Conservation (phyloP, 2,888 invertebrate species). For the Cremastinae sp. region DNA sequence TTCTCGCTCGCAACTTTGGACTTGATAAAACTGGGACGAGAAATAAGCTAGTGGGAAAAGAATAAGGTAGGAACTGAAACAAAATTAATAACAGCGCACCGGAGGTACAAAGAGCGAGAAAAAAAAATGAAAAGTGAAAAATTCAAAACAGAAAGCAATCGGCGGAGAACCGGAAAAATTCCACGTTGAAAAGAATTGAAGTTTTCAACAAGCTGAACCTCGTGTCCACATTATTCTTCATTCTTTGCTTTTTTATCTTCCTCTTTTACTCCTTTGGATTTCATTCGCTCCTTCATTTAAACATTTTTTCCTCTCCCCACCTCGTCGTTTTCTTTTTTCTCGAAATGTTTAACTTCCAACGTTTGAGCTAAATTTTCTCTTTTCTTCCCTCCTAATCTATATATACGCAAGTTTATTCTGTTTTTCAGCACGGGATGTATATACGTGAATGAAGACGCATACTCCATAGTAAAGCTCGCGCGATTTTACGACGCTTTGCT, state of each 20-base stretch:
- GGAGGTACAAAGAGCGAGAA: slow-evolving; percentile 24
- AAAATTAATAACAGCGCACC: no score
- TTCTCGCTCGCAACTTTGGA: no score
- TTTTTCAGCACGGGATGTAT: no score
- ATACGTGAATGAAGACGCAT: no score
- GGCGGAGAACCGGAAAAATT: slow-evolving; percentile 42
- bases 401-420: no score
- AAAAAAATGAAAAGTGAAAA: slow-evolving; percentile 8
- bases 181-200: slow-evolving; percentile 43
- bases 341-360: no score
- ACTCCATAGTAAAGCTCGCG: background rate
- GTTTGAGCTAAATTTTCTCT: no score
- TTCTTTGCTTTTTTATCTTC: background rate
- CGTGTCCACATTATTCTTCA: slow-evolving; percentile 13
- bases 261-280: slow-evolving; percentile 7
- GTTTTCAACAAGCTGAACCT: slow-evolving; percentile 46
- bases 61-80: no score
- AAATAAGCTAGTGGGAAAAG: no score
- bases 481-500: slow-evolving; percentile 44
- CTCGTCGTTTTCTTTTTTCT: background rate
- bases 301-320: background rate
- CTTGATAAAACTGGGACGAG: no score
- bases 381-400: no score
- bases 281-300: background rate
- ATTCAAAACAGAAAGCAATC: slow-evolving; percentile 54